Evolutionary conservation across 2,888 invertebrate species (phyloP), one percentile per base, ranked within the genome.

Genomic region (Tiphia femorata): DNA sequence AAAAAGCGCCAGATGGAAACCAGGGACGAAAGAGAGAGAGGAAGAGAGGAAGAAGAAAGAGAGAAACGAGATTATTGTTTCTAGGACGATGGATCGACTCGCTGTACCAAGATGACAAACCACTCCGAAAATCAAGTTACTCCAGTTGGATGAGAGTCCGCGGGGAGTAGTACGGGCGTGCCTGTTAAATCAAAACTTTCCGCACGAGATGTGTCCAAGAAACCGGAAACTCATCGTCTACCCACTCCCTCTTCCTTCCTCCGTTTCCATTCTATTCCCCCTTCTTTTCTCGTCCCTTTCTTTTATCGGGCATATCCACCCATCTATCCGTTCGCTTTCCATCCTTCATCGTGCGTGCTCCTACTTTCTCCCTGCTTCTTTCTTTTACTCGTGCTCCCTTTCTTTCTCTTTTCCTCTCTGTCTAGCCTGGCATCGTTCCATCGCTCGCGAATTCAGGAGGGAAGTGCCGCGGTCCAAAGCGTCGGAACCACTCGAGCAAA

Each of bases 101-200:
- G 27, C 33, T 23, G 40, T 57, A 44, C 41, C 49, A 25, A 54
- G 54, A 67, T 59, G 62, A 67, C 49, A 58, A 59, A 51, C 55
- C 58, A 53, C 56, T 62, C 58, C 38, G 50, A 49, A 67, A 58
- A 70, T 58, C 43, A 40, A 68, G 55, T 67, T 59, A 57, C 49
- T 42, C 37, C 37, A 37, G 38, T 47, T 35, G 35, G 43, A 17
- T 17, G 8, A 41, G 27, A 49, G 38, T 35, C 35, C 30, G 27
- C 38, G 19, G 43, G 21, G 35, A 25, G 14, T 10, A 14, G 12
- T 14, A 17, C 20, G 27, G 47, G 40, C 67, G 49, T 56, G 56
- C 52, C 67, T 63, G 60, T 33, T 70, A 60, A 68, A 68, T 70
- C 70, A 58, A 68, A 68, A 70, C 70, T 68, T 70, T 70, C 67